Percentiles rank a stretch among this genome's conserved stretches.
Evolutionary conservation across 2,113 vertebrate genomes (phyloP).

Genomic region (Apteryx mantelli): DNA sequence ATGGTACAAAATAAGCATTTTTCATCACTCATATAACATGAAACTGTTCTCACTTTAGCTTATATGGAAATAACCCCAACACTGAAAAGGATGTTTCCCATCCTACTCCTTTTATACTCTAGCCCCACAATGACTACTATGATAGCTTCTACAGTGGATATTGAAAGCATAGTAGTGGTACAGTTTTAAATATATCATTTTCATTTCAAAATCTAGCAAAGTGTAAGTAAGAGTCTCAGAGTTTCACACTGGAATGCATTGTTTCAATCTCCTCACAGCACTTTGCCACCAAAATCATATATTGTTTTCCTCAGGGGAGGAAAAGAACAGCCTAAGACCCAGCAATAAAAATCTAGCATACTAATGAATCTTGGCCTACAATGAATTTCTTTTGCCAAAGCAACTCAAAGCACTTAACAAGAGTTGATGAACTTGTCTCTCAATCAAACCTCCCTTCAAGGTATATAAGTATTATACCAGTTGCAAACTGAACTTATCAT

Average conservation of each 20-base stretch:
- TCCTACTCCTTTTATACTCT: not conserved
- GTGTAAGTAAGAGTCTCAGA: not conserved
- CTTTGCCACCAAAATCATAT: not conserved
- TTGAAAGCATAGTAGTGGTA: not conserved
- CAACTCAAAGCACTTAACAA: not conserved
- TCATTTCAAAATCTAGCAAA: not conserved
- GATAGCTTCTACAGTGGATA: not conserved
- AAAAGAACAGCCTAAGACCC: not conserved
- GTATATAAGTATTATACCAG: not conserved
- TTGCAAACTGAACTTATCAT: not conserved
- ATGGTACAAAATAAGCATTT: not conserved
- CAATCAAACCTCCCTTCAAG: not conserved
- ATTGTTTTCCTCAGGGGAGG: not conserved
- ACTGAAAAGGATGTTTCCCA: not conserved
- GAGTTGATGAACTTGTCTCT: not conserved
- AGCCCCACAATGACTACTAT: not conserved
- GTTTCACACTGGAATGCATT: not conserved
- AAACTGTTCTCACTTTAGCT: not conserved
- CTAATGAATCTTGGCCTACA: not conserved
- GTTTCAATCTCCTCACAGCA: not conserved
- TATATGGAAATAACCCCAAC: not conserved
- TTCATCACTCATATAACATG: not conserved
- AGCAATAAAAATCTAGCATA: not conserved
- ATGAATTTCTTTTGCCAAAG: not conserved
- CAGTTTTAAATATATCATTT: not conserved